Evolutionary conservation across 2,113 vertebrate genomes (phyloP).

Genomic region (Smithornis capensis): DNA sequence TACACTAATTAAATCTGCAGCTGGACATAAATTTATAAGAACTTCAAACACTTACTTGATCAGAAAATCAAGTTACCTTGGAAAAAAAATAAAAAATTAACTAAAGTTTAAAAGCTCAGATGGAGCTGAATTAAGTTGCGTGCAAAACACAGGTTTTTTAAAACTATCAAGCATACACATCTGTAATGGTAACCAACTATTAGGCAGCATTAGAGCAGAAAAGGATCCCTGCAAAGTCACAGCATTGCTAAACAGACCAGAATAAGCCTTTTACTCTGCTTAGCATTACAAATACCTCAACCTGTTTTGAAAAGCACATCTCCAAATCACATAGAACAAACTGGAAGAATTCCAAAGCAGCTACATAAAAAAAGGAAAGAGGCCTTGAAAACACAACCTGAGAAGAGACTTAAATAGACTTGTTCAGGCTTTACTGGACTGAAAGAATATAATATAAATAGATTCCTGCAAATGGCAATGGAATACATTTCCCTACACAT

Average conservation of each 20-base stretch:
- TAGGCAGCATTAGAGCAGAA: not conserved
- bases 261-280: not conserved
- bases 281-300: slow-evolving; percentile 9
- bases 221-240: not conserved
- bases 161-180: not conserved
- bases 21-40: not conserved
- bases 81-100: not conserved
- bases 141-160: too few relatives aligned
- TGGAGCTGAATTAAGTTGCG: not conserved
- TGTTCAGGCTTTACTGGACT: not conserved
- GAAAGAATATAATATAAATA: not conserved
- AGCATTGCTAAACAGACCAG: not conserved
- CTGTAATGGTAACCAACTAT: slow-evolving; percentile 1
- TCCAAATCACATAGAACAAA: not conserved
- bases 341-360: not conserved
- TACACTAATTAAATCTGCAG: not conserved
- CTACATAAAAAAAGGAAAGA: not conserved
- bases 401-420: not conserved
- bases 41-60: not conserved
- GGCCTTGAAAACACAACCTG: not conserved
- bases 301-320: slow-evolving; percentile 8
- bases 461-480: not conserved
- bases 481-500: not conserved
- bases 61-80: not conserved
- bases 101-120: not conserved